Base-by-base conservation (phyloP, 1,140 invertebrate genomes). In the Antheraea pernyi region DNA sequence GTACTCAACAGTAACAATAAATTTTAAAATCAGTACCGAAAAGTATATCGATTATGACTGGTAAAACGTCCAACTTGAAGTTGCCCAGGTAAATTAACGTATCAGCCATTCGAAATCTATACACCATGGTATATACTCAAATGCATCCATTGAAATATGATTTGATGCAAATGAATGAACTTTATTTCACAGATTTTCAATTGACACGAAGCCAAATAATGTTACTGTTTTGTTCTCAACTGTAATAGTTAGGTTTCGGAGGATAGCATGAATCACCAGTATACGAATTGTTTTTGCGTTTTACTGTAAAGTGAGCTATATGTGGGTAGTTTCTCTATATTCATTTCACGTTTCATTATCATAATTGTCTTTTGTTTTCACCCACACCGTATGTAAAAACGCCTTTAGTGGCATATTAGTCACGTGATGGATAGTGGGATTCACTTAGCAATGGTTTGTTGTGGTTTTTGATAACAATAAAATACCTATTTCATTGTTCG, bases 301-400 rank as follows among this genome's bases (percentile, higher is more conserved):
- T 53, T 16, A 53, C 46, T 53, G 46, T 53, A 53, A 53, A 13
- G 46, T 53, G 46, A 53, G 46, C 46, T 53, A 68, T 68, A 73
- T 62, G 68, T 69, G 71, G 46, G 59, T 58, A 30, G 46, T 62
- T 59, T 60, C 46, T 53, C 16, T 68, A 36, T 71, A 66, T 65
- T 46, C 48, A 42, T 65, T 48, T 65, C 46, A 30, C 64, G 19
- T 65, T 65, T 48, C 64, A 65, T 65, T 65, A 65, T 48, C 64
- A 65, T 65, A 65, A 65, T 65, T 65, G 64, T 19, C 37, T 65
- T 65, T 65, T 65, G 37, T 65, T 46, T 65, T 22, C 62, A 36
- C 62, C 62, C 36, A 64, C 62, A 22, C 1, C 0, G 16, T 61
- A 61, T 18, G 62, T 64, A 64, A 64, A 36, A 36, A n/a, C 16